Base-by-base conservation (phyloP, 2,888 invertebrate species). In the Amblyjoppa proteus region DNA sequence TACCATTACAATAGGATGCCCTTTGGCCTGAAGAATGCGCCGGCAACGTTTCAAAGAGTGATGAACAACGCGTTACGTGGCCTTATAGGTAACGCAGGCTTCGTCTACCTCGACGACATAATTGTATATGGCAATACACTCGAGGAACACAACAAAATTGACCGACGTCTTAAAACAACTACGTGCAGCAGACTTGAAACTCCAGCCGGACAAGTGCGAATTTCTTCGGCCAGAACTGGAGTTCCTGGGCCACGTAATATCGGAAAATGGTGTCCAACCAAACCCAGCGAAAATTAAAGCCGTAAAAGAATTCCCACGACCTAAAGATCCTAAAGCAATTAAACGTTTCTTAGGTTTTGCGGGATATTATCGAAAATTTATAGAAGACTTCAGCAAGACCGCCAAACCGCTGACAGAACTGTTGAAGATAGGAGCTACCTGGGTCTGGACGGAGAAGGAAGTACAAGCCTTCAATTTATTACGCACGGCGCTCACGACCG, bases 1-100 rank as follows among this genome's bases (percentile, higher is more conserved):
- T 77, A 53, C 7, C 66, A 68, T 34, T 77, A 53, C n/a, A 77
- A 77, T 25, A 13, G 76, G 11, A 77, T 69, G 41, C 73, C 73
- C 13, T 74, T 74, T 7, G 73, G 56, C 0, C 4, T 73, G 20
- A 74, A 74, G 11, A 58, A 69, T 20, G 68, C 75, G 9, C 75
- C 75, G 6, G 61, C 64, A 5, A 64, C 75, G 1, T 75, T 75
- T n/a, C 75, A 51, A 34, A 20, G 75, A 3, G 49, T 75, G 64
- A 75, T 75, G 64, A 64, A 64, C 49, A 75, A 64, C 11, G 64
- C 64, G 0, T 13, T 64, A 3, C 64, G 64, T 5, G 75, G 75
- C 7, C 51, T 64, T 5, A 64, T 64, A n/a, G 64, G 75, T 3
- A 75, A 51, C 34, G 45, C 61, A 9, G 51, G 70, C 13, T 70